phyloP scores from a whole-genome alignment of 2,113 vertebrate genomes.

The Elaphurus davidianus region DNA sequence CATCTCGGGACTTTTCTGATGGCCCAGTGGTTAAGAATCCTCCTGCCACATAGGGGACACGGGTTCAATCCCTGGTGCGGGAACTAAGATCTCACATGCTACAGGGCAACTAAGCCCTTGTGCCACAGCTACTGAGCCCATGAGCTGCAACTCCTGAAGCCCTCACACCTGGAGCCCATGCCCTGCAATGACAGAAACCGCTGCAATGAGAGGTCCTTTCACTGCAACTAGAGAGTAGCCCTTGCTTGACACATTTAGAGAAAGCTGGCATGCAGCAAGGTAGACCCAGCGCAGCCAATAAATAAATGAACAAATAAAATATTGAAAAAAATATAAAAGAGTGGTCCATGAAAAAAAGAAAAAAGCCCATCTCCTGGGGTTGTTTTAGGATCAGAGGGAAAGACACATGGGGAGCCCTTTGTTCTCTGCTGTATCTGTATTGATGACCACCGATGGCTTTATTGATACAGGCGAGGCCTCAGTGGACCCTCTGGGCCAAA shows the following conservation, averaged over 20 bases:
- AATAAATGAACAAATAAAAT: background rate
- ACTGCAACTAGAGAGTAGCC: background rate
- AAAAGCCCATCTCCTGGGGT: background rate
- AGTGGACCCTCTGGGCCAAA: background rate
- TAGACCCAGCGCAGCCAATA: background rate
- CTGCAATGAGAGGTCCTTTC: background rate
- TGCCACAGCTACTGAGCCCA: background rate
- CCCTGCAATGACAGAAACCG: background rate
- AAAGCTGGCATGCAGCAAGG: background rate
- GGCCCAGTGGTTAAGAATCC: background rate
- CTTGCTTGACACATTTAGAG: background rate
- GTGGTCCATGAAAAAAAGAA: background rate
- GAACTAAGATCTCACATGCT: background rate
- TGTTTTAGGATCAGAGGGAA: background rate
- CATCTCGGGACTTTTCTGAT: background rate
- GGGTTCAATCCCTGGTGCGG: background rate
- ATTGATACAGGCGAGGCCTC: accelerated
- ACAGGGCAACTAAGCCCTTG: background rate
- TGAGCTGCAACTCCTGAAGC: background rate
- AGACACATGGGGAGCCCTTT: no score
- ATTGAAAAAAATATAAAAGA: background rate
- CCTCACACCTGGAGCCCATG: background rate
- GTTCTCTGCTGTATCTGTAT: background rate
- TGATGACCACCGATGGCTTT: accelerated
- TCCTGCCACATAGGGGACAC: background rate